Base-by-base conservation (phyloP, 2,888 invertebrate genomes). In the Lasius platythorax region DNA sequence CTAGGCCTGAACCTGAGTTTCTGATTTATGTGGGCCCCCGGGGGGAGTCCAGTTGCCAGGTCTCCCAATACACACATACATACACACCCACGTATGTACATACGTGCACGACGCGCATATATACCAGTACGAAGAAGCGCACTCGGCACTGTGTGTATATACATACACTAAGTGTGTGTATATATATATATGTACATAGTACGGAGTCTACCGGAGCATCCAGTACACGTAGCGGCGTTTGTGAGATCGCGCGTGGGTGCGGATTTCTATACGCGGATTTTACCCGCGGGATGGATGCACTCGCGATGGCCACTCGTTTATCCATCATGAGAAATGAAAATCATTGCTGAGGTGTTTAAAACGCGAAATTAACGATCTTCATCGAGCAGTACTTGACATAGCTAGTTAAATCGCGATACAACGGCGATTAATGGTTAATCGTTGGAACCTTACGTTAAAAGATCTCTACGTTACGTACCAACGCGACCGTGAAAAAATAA, bases 11-110 rank as follows among this genome's bases (percentile, higher is more conserved):
- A 90, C 87, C 91, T 83, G 91, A 93, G 91, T 92, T 91, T 91
- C 90, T 92, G 91, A 93, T 93, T 93, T 93, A 93, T 92, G 91
- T 89, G 85, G 89, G 91, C 91, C 92, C 90, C 90, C 84, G 87
- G 91, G 91, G 91, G 90, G 91, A 93, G 92, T 91, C 91, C 93
- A 92, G 93, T 93, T 92, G 91, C 92, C 86, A 70, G 76, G 85
- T 73, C 82, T 82, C 81, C 50, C 61, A 40, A 68, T 58, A 68
- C 79, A 74, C 79, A 50, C 63, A 28, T 53, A 46, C n/a, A 15
- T 30, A 61, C 6, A 11, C 50, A 72, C 46, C 37, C 5, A 5
- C 63, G 40, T 18, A 56, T 56, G 30, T 37, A 56, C 66, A 50
- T 56, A 46, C 50, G 28, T 68, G 43, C n/a, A 28, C 15, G 5